Percentiles rank a stretch among this genome's conserved stretches.
phyloP scores from a whole-genome alignment of 2,888 invertebrate species.

The Frankliniella fusca region DNA sequence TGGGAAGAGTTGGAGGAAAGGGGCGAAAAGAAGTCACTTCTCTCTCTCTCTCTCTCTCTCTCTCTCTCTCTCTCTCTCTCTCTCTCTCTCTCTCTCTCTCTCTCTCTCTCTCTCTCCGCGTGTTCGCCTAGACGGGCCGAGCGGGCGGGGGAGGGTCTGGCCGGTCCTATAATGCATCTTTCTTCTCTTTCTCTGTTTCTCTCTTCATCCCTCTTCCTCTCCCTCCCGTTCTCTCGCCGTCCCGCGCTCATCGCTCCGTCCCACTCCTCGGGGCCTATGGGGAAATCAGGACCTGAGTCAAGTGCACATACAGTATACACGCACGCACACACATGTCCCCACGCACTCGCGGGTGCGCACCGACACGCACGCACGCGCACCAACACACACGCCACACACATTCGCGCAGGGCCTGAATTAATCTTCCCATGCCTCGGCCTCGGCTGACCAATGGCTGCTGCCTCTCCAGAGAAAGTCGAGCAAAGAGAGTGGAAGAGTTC shows the following conservation, averaged over 20 bases:
- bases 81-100: slow-evolving; percentile 18
- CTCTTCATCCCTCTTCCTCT: not conserved
- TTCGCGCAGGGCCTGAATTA: not conserved
- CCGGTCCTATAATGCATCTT: not conserved
- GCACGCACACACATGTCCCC: not conserved
- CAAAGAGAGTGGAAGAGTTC: too few species aligned
- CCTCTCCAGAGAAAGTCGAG: too few species aligned
- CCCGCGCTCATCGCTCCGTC: not conserved
- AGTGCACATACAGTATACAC: not conserved
- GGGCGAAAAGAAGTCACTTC: not conserved
- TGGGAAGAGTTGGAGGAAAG: not conserved
- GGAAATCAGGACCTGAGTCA: not conserved
- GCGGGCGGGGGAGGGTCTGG: too few species aligned
- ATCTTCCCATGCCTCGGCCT: not conserved
- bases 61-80: not conserved
- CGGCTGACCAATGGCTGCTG: too few species aligned
- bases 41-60: not conserved
- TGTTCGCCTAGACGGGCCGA: too few species aligned
- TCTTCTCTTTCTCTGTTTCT: slow-evolving; percentile 6
- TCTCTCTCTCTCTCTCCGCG: not conserved
- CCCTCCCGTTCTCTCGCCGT: not conserved
- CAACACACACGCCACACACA: not conserved
- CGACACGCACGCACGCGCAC: too few species aligned
- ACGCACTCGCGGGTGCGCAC: too few species aligned
- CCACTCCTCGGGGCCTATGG: not conserved